Base-by-base conservation (phyloP, 1,140 invertebrate species). In the Condylostylus longicornis region DNA sequence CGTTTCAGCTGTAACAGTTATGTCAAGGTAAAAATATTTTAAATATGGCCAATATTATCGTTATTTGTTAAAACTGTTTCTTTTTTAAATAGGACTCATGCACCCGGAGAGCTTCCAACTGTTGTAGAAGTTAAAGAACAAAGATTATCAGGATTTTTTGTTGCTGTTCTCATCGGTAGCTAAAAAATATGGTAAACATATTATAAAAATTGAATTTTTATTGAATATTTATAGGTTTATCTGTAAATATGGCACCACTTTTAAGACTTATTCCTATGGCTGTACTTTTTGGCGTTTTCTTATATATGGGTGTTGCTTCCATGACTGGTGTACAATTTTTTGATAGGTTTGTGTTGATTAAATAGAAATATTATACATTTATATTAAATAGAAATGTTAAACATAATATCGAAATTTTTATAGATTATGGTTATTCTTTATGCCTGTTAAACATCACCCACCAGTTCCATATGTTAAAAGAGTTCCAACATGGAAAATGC, bases 301-400 rank as follows among this genome's bases (percentile, higher is more conserved):
- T 97, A 0, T 98, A 97, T 64, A 90, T 97, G 81, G 93, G 93
- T 22, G 77, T 94, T 35, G 88, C 88, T 0, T 86, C 89, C 1
- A 81, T 89, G 25, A 82, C 79, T 50, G 88, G 88, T 32, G 86
- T 94, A 14, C 89, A 95, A 62, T 75, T 95, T 51, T 88, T 90
- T 58, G 86, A 94, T 45, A 54, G 70, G 45, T 61, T 34, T 20
- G 10, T 22, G 12, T 30, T 23, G 8, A 30, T 8, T 31, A n/a
- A 25, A 7, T n/a, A 7, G 7, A 8, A 7, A 7, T 25, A 19
- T 18, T 29, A 14, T 15, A 8, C 5, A 25, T 35, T 17, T 22
- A 35, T 4, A 6, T 30, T 32, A 6, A 8, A 32, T 6, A 18
- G 20, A 33, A 9, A 9, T 10, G 22, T 20, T n/a, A n/a, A 7